Percentiles rank a stretch among this genome's conserved stretches.
phyloP scores from a whole-genome alignment of 2,888 invertebrate species.

The Suillia variegata region DNA sequence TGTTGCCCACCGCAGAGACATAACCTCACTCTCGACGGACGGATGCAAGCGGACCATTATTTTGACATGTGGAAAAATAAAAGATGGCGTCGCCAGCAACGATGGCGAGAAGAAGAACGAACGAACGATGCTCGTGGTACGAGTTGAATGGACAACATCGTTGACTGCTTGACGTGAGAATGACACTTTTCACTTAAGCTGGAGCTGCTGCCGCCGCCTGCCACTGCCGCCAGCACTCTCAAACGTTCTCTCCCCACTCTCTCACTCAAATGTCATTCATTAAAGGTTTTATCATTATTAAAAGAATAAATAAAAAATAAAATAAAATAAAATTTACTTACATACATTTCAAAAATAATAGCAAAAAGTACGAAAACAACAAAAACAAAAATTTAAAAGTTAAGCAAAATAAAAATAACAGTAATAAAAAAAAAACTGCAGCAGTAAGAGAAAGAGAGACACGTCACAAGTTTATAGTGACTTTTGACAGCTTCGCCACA shows the following conservation, averaged over 20 bases:
- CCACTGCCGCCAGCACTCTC: constrained; percentile 9
- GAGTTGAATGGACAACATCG: neutral
- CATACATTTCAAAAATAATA: no score
- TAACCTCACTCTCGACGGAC: constrained; percentile 26
- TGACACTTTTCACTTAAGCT: constrained; percentile 55
- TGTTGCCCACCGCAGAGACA: constrained; percentile 8
- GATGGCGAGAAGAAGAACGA: constrained; percentile 32
- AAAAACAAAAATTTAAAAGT: constrained; percentile 23
- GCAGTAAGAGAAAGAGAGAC: no score
- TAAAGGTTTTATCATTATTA: constrained; percentile 47
- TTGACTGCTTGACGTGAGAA: constrained; percentile 37
- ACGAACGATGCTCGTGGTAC: constrained; percentile 25
- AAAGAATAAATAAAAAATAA: constrained; percentile 44
- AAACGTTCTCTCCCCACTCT: constrained; percentile 24
- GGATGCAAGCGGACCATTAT: constrained; percentile 40
- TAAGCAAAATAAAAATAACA: constrained; percentile 47
- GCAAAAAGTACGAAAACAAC: constrained; percentile 8
- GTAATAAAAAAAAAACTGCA: constrained; percentile 44
- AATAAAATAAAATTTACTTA: no score
- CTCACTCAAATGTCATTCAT: constrained; percentile 48
- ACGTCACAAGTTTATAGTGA: constrained; percentile 58
- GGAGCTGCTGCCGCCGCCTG: no score
- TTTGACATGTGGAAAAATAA: constrained; percentile 36
- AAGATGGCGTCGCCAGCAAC: constrained; percentile 27
- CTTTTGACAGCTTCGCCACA: constrained; percentile 58